phyloP scores from a whole-genome alignment of 2,797 vertebrate species.

The Arvicola amphibius region DNA sequence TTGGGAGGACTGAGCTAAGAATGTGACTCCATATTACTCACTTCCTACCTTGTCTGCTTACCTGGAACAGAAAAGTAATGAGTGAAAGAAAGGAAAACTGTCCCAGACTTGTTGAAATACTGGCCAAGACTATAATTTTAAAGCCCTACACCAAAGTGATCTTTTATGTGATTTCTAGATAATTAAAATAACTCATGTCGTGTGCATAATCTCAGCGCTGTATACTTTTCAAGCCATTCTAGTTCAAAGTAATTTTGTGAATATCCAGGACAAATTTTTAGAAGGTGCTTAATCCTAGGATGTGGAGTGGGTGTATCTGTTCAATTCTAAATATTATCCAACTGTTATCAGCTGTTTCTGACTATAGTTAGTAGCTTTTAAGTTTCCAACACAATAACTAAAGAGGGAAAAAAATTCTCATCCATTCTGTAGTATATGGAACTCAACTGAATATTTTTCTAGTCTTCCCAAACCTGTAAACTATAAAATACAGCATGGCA shows the following conservation, averaged over 20 bases:
- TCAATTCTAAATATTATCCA: neutral
- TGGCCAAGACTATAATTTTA: neutral
- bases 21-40: neutral
- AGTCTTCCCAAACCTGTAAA: neutral
- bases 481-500: neutral
- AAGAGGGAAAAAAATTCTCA: neutral
- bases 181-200: neutral
- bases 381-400: neutral
- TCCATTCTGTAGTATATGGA: neutral
- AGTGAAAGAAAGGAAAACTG: neutral
- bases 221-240: neutral
- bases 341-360: neutral
- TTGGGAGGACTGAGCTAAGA: neutral
- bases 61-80: accelerated
- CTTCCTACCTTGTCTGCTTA: neutral
- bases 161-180: neutral
- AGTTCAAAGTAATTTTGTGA: neutral
- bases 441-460: neutral
- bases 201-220: neutral
- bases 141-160: neutral
- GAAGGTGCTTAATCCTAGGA: neutral
- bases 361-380: neutral
- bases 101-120: neutral
- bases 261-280: neutral
- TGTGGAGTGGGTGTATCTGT: neutral